phyloP scores from a whole-genome alignment of 2,113 vertebrate species.

The Pterocles gutturalis region DNA sequence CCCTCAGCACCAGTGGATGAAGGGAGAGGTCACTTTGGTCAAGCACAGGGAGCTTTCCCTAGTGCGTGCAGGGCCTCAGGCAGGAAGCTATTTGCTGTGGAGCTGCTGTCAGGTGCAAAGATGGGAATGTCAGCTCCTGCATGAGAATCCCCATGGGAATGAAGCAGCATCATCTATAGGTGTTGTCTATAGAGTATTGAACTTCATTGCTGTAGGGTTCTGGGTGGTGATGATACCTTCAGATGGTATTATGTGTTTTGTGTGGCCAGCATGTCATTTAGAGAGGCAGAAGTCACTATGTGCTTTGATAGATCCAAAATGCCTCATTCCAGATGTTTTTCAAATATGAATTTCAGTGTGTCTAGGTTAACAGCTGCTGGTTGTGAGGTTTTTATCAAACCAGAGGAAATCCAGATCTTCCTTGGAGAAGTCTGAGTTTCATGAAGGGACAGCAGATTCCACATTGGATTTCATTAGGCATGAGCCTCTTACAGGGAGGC shows the following conservation, averaged over 20 bases:
- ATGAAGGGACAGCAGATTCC: neutral
- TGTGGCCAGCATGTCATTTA: neutral
- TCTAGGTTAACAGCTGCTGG: neutral
- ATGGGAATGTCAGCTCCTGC: neutral
- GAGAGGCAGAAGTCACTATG: neutral
- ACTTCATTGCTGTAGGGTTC: neutral
- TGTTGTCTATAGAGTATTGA: rapidly evolving
- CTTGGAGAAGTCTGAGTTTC: neutral
- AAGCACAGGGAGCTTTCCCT: neutral
- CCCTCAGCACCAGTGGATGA: neutral
- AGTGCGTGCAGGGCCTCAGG: rapidly evolving
- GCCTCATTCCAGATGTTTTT: neutral
- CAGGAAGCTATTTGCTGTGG: neutral
- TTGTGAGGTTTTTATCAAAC: neutral
- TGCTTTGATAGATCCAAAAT: neutral
- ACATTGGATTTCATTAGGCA: neutral
- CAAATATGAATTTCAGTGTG: neutral
- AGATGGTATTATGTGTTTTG: rapidly evolving
- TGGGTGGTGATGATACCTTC: rapidly evolving
- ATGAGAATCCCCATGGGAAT: neutral
- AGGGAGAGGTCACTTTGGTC: neutral
- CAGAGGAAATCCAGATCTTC: neutral
- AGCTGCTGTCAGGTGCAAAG: neutral
- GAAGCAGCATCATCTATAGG: neutral
- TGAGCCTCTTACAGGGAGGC: neutral